These are phyloP conservation scores for Globodera rostochiensis DNA, from an alignment of 1,140 invertebrate species.

Conservation along the genomic window DNA sequence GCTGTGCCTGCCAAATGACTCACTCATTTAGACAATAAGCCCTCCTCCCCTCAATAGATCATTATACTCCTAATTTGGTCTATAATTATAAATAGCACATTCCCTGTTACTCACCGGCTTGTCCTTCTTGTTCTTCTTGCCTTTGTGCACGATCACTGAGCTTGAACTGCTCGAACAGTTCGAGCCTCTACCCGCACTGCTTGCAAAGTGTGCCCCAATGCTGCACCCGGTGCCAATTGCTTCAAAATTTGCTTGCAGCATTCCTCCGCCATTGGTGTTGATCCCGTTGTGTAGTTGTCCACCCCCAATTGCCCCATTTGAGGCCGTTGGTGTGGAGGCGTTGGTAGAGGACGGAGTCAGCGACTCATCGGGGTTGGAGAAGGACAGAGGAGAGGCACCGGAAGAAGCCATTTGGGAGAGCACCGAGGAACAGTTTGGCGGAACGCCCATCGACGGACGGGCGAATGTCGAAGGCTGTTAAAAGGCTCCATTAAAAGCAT, in stretches of 20 bases:
- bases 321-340: conserved; percentile 27
- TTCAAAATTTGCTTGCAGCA: conserved; percentile 15
- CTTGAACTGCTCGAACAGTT: conserved; percentile 29
- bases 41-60: not conserved
- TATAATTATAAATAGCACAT: not conserved
- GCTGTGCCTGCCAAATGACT: conserved; percentile 75
- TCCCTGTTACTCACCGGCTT: conserved; percentile 17
- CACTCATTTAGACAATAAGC: not conserved
- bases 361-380: conserved; percentile 25
- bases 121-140: conserved; percentile 36
- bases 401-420: conserved; percentile 19
- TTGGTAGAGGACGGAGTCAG: conserved; percentile 30
- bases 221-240: not conserved
- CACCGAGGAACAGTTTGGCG: not conserved
- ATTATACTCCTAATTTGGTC: not conserved
- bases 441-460: not conserved
- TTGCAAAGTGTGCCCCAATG: not conserved
- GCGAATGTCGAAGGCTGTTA: not conserved
- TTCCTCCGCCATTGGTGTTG: not conserved
- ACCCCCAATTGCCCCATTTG: conserved; percentile 10
- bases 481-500: conserved; percentile 1
- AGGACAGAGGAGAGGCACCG: conserved; percentile 20
- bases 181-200: conserved; percentile 4
- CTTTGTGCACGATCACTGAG: conserved; percentile 21
- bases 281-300: conserved; percentile 17